Evolutionary conservation across 2,888 invertebrate species (phyloP), one percentile per base, ranked within the genome.

Genomic region (Aphelenchoides bicaudatus): DNA sequence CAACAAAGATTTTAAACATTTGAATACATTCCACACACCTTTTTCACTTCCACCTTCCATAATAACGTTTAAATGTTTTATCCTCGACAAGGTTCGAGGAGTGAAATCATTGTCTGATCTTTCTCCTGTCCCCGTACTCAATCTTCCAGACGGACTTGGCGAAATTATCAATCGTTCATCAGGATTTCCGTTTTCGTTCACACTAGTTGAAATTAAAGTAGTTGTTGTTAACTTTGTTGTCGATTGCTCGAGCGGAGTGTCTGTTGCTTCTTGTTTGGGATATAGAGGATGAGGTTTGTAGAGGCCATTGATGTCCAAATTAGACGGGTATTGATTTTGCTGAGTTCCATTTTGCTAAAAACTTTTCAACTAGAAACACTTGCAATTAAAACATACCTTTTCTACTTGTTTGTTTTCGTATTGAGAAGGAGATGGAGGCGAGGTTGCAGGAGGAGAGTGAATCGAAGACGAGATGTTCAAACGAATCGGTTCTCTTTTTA

Each of bases 31-130:
- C n/a, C n/a, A n/a, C n/a, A 25, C 43, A 39, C 61, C 46, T 62
- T 48, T 27, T 27, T 31, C 59, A 3, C 38, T 23, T 19, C 30
- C 52, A 13, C 51, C 56, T 34, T 66, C 70, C 56, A 69, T 70
- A n/a, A 66, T 47, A 25, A 66, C 61, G 6, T 65, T 60, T 6
- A 70, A 54, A 30, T 70, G 50, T 25, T 70, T 65, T 39, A 66
- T 69, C 30, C 66, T 43, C 27, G 67, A 52, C 29, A 66, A 34
- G 28, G 66, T 66, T 29, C 59, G 29, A 10, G 64, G 64, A 10
- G 55, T 30, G 21, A 62, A 61, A 28, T 30, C 25, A 8, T 31
- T 29, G 10, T 59, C 59, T 21, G 34, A 38, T 1, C 59, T 43
- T 6, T 27, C 48, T 10, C 43, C 43, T 8, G 43, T 43, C 21